phyloP scores from a whole-genome alignment of 2,113 vertebrate genomes.

The Paraplagusia blochii region DNA sequence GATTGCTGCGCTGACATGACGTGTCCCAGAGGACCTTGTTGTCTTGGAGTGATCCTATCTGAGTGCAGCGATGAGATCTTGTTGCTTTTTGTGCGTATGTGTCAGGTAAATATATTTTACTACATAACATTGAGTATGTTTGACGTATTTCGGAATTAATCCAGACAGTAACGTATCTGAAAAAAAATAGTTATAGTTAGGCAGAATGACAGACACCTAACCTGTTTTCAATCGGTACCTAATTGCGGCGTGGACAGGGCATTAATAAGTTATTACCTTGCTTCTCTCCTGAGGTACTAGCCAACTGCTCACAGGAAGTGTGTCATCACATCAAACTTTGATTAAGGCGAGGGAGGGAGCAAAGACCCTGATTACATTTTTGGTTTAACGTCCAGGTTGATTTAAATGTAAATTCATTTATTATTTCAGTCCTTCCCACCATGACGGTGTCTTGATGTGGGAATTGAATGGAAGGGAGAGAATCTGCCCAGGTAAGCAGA shows the following conservation, averaged over 20 bases:
- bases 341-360: conserved; percentile 64
- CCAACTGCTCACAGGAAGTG: conserved; percentile 30
- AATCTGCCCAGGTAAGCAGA: conserved; percentile 76
- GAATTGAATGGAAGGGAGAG: conserved; percentile 11
- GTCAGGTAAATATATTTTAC: no score
- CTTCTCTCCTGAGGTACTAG: conserved; percentile 44
- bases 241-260: conserved; percentile 61
- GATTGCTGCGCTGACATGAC: no score
- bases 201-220: conserved; percentile 34
- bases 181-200: no score
- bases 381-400: conserved; percentile 60
- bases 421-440: conserved; percentile 59
- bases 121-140: no score
- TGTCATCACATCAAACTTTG: conserved; percentile 70
- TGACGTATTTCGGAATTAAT: no score
- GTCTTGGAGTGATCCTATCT: no score
- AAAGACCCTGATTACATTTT: conserved; percentile 68
- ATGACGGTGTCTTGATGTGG: conserved; percentile 47
- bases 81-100: no score
- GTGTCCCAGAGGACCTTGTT: no score
- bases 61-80: no score
- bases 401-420: conserved; percentile 77
- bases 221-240: conserved; percentile 61
- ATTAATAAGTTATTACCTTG: conserved; percentile 60
- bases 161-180: no score